A percentile compares a stretch with the other conserved stretches of the same genome.
phyloP scores from a whole-genome alignment of 2,888 invertebrate genomes.

The Lobophora halterata region DNA sequence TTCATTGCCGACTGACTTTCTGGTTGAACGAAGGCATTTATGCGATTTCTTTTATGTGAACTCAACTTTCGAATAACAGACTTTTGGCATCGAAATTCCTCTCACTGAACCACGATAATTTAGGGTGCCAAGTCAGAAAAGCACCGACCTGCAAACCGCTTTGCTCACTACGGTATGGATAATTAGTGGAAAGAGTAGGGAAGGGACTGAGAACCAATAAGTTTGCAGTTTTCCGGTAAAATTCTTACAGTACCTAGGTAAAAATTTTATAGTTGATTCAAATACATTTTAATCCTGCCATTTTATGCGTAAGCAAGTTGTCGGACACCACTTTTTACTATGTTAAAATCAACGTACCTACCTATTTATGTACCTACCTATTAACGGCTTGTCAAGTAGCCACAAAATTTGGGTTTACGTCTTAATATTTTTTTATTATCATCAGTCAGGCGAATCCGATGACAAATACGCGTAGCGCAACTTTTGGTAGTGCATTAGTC shows the following conservation, averaged over 20 bases:
- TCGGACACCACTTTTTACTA: slow-evolving; percentile 9
- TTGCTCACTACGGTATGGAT: slow-evolving; percentile 52
- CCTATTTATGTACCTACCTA: too few relatives aligned
- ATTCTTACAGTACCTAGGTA: slow-evolving; percentile 39
- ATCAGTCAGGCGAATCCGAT: slow-evolving; percentile 47
- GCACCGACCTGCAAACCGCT: slow-evolving; percentile 51
- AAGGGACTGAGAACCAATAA: slow-evolving; percentile 42
- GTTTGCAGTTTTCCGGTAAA: slow-evolving; percentile 39
- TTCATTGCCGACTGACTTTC: slow-evolving; percentile 38
- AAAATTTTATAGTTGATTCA: too few relatives aligned
- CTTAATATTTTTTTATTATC: slow-evolving; percentile 50
- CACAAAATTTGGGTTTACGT: slow-evolving; percentile 48
- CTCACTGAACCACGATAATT: slow-evolving; percentile 34
- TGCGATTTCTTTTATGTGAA: slow-evolving; percentile 22
- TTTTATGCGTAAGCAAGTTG: slow-evolving; percentile 15
- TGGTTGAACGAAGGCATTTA: slow-evolving; percentile 31
- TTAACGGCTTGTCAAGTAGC: slow-evolving; percentile 18
- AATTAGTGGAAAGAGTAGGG: slow-evolving; percentile 51
- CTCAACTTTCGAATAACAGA: slow-evolving; percentile 24
- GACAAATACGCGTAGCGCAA: slow-evolving; percentile 54
- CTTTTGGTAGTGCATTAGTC: slow-evolving; percentile 52
- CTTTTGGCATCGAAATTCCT: slow-evolving; percentile 23
- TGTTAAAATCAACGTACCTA: slow-evolving; percentile 6
- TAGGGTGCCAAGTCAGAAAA: slow-evolving; percentile 40
- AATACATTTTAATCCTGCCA: slow-evolving; percentile 28